Evolutionary conservation across 2,113 vertebrate species (phyloP), one percentile per base, ranked within the genome.

Genomic region (Nothoprocta perdicaria): DNA sequence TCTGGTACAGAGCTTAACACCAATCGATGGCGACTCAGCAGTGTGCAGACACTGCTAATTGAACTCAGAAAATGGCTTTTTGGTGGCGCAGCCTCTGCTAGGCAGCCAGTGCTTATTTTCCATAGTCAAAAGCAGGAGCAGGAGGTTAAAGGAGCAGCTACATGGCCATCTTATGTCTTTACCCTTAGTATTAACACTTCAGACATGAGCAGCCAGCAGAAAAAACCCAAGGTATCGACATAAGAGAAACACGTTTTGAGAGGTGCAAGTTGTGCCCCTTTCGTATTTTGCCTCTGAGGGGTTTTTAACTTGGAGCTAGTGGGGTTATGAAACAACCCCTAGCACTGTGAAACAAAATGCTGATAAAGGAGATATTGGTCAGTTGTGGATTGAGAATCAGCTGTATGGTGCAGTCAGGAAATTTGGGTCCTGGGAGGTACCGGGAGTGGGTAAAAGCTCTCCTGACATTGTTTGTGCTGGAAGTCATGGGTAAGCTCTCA

Each of bases 11-110:
- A 72, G 91, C 68, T 18, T 55, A 72, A 5, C 29, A 33, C 13
- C 2, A 26, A 95, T 98, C 96, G 9, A 97, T 97, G 13, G 0
- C 12, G 24, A 6, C 72, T 80, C 97, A 94, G 97, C 93, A 38
- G 97, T 89, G 85, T 79, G 93, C 94, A 96, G 95, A 88, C 89
- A 45, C 94, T 96, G 97, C 95, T 97, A 97, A 98, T 97, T 97
- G 97, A 95, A 94, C 93, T 83, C 94, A 76, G 43, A 65, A 91
- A 80, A 94, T 74, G 76, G 55, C 68, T 62, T 38, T 65, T 74
- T 67, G 67, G 23, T 52, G 2, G 6, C 17, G 75, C 86, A 84
- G 90, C 9, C 50, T 74, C 71, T 69, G 67, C 78, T 14, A 86
- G 75, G 93, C 81, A 84, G n/a, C 33, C 66, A 88, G 80, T 2